phyloP scores from a whole-genome alignment of 2,797 vertebrate genomes.

The Silurus lanzhouensis region DNA sequence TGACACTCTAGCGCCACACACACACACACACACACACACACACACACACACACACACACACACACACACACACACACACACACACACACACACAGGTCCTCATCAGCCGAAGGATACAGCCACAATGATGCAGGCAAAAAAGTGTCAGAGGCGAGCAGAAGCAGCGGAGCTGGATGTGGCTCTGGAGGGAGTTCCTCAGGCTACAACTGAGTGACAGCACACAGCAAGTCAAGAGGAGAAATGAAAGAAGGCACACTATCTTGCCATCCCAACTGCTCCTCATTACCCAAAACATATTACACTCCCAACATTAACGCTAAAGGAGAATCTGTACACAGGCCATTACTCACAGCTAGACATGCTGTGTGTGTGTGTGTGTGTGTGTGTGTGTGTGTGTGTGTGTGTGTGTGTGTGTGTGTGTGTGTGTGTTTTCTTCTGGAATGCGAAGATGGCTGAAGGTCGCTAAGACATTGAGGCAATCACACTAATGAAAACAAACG shows the following conservation, averaged over 20 bases:
- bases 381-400: constrained; percentile 30
- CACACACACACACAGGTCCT: constrained; percentile 21
- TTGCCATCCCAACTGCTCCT: constrained; percentile 49
- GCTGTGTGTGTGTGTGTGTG: constrained; percentile 5
- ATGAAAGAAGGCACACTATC: constrained; percentile 34
- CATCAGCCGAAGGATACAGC: constrained; percentile 44
- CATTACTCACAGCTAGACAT: constrained; percentile 53
- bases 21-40: background rate
- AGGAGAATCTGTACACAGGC: constrained; percentile 50
- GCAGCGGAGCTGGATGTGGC: constrained; percentile 30
- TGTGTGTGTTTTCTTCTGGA: constrained; percentile 43
- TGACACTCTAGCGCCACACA: background rate
- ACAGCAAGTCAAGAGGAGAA: constrained; percentile 33
- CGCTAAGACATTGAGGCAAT: constrained; percentile 78
- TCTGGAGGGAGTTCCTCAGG: constrained; percentile 46
- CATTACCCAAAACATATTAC: constrained; percentile 54
- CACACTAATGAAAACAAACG: constrained; percentile 84
- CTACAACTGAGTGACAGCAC: constrained; percentile 46
- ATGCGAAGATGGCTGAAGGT: constrained; percentile 70
- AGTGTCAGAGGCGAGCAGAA: constrained; percentile 47
- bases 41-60: background rate
- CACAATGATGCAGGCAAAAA: constrained; percentile 33
- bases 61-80: background rate
- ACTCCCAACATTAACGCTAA: constrained; percentile 50
- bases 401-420: constrained; percentile 37